Percentiles rank a stretch among this genome's conserved stretches.
Conservation (phyloP, 1,140 invertebrate species). For the Leptinotarsa texana region DNA sequence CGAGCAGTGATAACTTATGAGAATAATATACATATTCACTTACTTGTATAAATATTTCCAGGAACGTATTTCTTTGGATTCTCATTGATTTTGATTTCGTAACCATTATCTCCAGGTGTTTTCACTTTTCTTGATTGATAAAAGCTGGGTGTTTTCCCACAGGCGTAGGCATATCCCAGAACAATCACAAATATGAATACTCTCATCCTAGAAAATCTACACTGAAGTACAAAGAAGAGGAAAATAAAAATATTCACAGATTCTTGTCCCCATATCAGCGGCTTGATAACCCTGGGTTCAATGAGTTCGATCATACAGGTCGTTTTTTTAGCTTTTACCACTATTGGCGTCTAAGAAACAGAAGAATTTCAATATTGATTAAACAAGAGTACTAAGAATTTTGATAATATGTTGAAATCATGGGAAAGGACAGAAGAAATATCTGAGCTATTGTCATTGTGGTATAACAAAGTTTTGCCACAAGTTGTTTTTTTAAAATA, state of each 20-base stretch:
- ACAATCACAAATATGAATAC: slow-evolving; percentile 7
- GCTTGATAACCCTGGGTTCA: neutral
- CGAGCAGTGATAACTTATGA: no score
- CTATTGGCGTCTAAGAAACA: no score
- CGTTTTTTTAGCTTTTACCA: no score
- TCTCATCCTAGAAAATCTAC: neutral
- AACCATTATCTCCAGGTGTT: slow-evolving; percentile 78
- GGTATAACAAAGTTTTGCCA: no score
- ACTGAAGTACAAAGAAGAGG: neutral
- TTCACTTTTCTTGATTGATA: slow-evolving; percentile 55
- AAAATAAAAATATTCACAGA: neutral
- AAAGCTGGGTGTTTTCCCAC: slow-evolving; percentile 47
- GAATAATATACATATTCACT: slow-evolving; percentile 35
- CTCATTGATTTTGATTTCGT: slow-evolving; percentile 75
- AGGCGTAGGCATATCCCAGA: slow-evolving; percentile 17
- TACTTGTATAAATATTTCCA: slow-evolving; percentile 78
- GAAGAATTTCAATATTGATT: no score
- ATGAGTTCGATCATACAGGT: neutral
- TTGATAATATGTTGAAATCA: no score
- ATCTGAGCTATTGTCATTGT: no score
- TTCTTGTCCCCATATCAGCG: neutral
- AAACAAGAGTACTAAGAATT: no score
- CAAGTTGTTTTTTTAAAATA: no score
- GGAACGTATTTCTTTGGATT: slow-evolving; percentile 77
- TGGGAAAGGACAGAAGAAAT: no score